These are phyloP conservation scores for Tachyglossus aculeatus DNA, from an alignment of 2,797 vertebrate species.

Conservation along the genomic window DNA sequence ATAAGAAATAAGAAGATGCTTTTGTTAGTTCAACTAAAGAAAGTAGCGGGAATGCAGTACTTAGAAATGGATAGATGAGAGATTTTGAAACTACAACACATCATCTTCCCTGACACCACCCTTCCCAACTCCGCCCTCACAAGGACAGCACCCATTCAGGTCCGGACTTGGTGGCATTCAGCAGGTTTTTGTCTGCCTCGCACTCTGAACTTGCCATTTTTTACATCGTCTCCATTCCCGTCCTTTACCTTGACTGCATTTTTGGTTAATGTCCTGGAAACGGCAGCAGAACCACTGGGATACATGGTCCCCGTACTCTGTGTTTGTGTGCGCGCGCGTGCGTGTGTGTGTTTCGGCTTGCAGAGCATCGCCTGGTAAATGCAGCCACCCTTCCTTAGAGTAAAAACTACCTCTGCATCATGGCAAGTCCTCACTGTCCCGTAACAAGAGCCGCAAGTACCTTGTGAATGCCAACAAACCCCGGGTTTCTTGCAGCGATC, in stretches of 20 bases:
- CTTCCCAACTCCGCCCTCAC: not conserved
- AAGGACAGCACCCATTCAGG: not conserved
- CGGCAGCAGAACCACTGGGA: not conserved
- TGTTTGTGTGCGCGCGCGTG: too few species aligned
- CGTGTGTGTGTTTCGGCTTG: slow-evolving; percentile 20
- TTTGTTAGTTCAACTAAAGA: slow-evolving; percentile 70
- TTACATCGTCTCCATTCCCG: slow-evolving; percentile 12
- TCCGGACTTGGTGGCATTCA: slow-evolving; percentile 50
- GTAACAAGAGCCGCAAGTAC: slow-evolving; percentile 60
- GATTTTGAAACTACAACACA: slow-evolving; percentile 67
- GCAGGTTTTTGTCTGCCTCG: slow-evolving; percentile 48
- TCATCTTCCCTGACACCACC: slow-evolving; percentile 46
- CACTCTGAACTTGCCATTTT: slow-evolving; percentile 24
- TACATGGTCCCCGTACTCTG: not conserved
- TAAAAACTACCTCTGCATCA: slow-evolving; percentile 64
- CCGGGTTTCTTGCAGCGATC: slow-evolving; percentile 46
- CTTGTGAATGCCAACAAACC: slow-evolving; percentile 59
- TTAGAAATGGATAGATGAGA: slow-evolving; percentile 67
- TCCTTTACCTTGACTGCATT: slow-evolving; percentile 27
- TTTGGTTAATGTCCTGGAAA: slow-evolving; percentile 35
- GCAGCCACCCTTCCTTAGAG: slow-evolving; percentile 53
- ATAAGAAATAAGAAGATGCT: slow-evolving; percentile 66
- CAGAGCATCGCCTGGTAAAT: slow-evolving; percentile 43
- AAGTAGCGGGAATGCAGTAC: slow-evolving; percentile 68
- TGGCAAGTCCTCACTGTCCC: slow-evolving; percentile 61